Evolutionary conservation across 2,888 invertebrate genomes (phyloP).

Genomic region (Rhingia campestris): DNA sequence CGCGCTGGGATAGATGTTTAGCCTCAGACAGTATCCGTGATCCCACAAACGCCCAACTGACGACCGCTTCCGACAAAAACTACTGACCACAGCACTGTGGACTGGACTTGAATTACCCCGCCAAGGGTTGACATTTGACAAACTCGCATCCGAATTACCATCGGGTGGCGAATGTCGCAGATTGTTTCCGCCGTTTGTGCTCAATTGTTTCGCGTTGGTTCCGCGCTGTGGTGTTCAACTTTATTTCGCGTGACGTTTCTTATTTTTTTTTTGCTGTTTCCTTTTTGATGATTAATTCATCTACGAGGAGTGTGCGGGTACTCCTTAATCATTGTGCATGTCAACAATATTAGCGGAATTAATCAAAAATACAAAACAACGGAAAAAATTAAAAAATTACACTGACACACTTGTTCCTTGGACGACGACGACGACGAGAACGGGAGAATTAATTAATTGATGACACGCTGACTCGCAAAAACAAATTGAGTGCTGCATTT

Average conservation of each 20-base stretch:
- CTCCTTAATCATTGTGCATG: constrained; percentile 46
- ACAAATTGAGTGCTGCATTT: constrained; percentile 72
- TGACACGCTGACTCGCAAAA: constrained; percentile 55
- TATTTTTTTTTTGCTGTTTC: constrained; percentile 13
- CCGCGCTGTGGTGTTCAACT: constrained; percentile 34
- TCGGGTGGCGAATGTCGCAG: constrained; percentile 26
- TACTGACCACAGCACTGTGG: constrained; percentile 55
- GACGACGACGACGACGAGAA: constrained; percentile 7
- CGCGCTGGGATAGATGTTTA: not conserved
- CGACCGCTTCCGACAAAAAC: constrained; percentile 57
- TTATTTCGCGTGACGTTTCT: constrained; percentile 6
- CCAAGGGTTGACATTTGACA: constrained; percentile 25
- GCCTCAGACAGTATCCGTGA: constrained; percentile 7
- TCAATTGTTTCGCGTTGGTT: constrained; percentile 70
- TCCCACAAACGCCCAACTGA: constrained; percentile 59
- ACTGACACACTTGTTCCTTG: constrained; percentile 65
- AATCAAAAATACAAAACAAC: constrained; percentile 45
- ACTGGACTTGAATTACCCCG: constrained; percentile 41
- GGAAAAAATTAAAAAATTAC: constrained; percentile 28
- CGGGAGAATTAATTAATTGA: constrained; percentile 60
- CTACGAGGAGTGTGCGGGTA: constrained; percentile 41
- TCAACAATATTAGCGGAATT: constrained; percentile 59
- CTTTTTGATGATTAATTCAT: constrained; percentile 55
- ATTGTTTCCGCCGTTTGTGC: constrained; percentile 59
- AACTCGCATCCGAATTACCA: constrained; percentile 34